Conservation (phyloP, 2,113 vertebrate genomes). For the Noctilio leporinus region DNA sequence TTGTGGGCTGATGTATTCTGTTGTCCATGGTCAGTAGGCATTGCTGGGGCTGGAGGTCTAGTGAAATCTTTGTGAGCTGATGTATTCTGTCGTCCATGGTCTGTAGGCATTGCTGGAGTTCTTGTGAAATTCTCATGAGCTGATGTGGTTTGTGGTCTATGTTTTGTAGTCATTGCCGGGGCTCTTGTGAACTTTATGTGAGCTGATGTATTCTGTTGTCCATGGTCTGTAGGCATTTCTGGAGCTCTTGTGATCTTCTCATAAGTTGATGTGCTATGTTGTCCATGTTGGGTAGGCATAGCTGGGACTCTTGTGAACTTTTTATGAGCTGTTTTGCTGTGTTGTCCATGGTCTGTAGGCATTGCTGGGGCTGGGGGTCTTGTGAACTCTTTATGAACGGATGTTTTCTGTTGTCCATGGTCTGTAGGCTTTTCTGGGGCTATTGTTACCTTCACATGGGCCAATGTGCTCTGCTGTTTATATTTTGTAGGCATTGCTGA, state of each 20-base stretch:
- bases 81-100: too few relatives aligned
- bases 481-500: background rate
- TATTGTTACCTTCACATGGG: background rate
- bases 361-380: too few relatives aligned
- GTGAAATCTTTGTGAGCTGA: fast-evolving
- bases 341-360: fast-evolving
- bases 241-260: background rate
- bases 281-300: fast-evolving
- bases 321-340: fast-evolving
- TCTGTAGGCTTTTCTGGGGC: fast-evolving
- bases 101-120: background rate
- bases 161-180: background rate
- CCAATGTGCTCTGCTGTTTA: fast-evolving
- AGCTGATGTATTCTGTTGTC: fast-evolving
- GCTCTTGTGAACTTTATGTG: fast-evolving
- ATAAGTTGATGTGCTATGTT: background rate
- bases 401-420: fast-evolving
- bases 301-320: fast-evolving
- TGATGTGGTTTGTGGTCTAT: fast-evolving
- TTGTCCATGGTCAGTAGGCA: too few relatives aligned
- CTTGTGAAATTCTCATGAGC: background rate
- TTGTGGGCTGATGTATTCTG: fast-evolving
- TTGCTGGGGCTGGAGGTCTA: fast-evolving
- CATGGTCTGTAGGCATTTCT: fast-evolving
- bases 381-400: fast-evolving